A percentile compares a stretch with the other conserved stretches of the same genome.
These are phyloP conservation scores for Daphoenositta chrysoptera DNA, from an alignment of 2,113 vertebrate genomes.

Conservation along the genomic window DNA sequence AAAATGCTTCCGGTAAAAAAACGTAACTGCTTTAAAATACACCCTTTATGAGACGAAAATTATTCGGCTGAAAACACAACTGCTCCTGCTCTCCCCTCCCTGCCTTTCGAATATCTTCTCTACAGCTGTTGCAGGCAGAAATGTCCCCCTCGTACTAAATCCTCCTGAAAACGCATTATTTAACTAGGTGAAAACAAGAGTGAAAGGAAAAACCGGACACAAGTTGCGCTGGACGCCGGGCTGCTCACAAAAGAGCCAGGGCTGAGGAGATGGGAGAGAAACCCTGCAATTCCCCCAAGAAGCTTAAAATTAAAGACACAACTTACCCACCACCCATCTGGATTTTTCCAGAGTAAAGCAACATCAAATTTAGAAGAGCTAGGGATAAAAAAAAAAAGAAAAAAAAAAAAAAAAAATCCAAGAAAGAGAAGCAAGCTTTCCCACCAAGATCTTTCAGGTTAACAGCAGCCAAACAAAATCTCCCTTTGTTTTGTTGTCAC, in stretches of 20 bases:
- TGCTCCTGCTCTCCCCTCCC: not conserved
- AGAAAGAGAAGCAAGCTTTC: not conserved
- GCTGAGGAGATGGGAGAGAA: not conserved
- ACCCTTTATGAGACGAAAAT: not conserved
- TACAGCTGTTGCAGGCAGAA: not conserved
- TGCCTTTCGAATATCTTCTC: not conserved
- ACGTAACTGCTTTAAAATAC: not conserved
- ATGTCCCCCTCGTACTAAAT: not conserved
- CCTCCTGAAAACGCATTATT: not conserved
- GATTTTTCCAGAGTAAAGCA: not conserved
- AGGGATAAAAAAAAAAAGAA: not conserved
- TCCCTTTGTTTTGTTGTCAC: slow-evolving; percentile 49
- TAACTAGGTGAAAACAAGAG: not conserved
- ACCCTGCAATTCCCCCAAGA: not conserved
- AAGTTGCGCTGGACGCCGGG: not conserved
- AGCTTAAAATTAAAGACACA: not conserved
- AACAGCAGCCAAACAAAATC: not conserved
- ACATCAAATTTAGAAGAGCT: not conserved
- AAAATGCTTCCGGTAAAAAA: not conserved
- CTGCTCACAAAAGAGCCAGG: not conserved
- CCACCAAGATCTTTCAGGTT: not conserved
- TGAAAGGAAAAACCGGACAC: not conserved
- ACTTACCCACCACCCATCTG: not conserved
- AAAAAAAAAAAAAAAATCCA: not conserved
- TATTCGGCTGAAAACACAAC: not conserved